phyloP scores from a whole-genome alignment of 2,888 invertebrate genomes.

The Heliconius ethilla region DNA sequence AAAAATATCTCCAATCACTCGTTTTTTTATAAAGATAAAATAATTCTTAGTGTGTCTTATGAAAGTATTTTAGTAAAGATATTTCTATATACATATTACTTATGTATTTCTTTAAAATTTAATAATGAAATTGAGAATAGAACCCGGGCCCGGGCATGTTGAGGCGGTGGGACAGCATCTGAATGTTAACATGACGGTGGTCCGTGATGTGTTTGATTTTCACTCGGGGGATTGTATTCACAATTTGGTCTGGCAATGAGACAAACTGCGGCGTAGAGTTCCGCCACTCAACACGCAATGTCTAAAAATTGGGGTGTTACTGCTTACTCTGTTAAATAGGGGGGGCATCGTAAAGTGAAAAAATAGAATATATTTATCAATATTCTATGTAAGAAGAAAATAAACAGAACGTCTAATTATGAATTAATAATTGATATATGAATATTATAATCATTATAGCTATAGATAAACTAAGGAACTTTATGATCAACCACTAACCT shows the following conservation, averaged over 20 bases:
- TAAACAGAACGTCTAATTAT: background rate
- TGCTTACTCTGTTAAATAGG: too few relatives aligned
- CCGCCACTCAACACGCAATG: background rate
- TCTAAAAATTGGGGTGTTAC: background rate
- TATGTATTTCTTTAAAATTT: background rate
- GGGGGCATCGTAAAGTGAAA: too few relatives aligned
- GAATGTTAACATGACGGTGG: too few relatives aligned
- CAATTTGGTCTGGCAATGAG: background rate
- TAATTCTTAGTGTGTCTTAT: background rate
- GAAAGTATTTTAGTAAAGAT: background rate
- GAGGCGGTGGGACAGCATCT: too few relatives aligned
- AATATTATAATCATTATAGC: background rate
- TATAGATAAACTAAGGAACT: slow-evolving; percentile 11
- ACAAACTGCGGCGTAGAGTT: background rate
- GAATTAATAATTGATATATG: background rate
- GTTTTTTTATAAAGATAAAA: too few relatives aligned
- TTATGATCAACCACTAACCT: slow-evolving; percentile 18
- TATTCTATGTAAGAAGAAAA: background rate
- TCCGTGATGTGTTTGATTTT: too few relatives aligned
- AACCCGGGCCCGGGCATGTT: too few relatives aligned
- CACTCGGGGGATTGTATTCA: too few relatives aligned
- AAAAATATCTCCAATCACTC: background rate
- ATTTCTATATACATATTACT: background rate
- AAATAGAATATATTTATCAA: too few relatives aligned
- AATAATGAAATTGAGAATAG: background rate